Base-by-base conservation (phyloP, 2,888 invertebrate genomes). In the Linnaemya vulpina region DNA sequence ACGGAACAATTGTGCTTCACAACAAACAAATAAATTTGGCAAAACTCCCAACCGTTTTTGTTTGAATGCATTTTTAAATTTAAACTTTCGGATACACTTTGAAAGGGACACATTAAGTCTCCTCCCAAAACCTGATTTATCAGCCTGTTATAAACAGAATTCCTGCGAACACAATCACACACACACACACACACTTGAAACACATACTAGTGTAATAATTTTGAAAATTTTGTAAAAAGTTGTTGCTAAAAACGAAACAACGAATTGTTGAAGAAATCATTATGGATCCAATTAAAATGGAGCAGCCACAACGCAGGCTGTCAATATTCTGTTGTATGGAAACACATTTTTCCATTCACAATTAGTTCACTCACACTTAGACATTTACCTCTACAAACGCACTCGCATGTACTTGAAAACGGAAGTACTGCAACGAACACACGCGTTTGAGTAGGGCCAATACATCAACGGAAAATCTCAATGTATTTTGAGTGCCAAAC, bases 401-500 rank as follows among this genome's bases (percentile, higher is more conserved):
- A 40, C 38, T 30, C 30, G 11, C 9, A 8, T 22, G 9, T n/a
- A 58, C 49, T 51, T 63, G 5, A 38, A 38, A 35, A 49, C 43
- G 20, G 15, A 53, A 38, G 22, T 40, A 8, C 55, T 38, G 17
- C n/a, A 46, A 9, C 13, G 15, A 22, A 70, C 38, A 38, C 22
- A 53, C 20, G 9, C 3, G 22, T 0, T 20, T 15, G 30, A 11
- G 17, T 3, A 49, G 25, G 49, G 25, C 13, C 40, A 67, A n/a
- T 46, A 63, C 49, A 17, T 40, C 53, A 43, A 76, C 46, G 20
- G n/a, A 53, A 68, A 71, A 75, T 75, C 43, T 79, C 79, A 71
- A 83, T 70, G 74, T 65, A 71, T 60, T 60, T 75, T 78, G 79
- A 78, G 62, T 55, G 76, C 74, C 70, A 70, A 74, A 63, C 55